A percentile compares a stretch with the other conserved stretches of the same genome.
phyloP scores from a whole-genome alignment of 2,888 invertebrate species.

The Polietes domitor region DNA sequence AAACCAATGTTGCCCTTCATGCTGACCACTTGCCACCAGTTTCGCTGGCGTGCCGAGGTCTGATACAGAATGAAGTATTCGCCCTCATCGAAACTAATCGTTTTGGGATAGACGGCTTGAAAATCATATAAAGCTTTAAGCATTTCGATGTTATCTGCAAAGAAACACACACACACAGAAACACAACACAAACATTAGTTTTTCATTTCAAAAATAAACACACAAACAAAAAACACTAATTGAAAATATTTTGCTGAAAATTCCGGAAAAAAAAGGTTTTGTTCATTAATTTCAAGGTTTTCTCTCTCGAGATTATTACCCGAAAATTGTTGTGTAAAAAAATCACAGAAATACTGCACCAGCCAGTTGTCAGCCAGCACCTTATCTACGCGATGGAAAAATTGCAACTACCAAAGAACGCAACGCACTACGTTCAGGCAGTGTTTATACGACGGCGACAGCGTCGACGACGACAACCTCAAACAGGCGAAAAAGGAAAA shows the following conservation, averaged over 20 bases:
- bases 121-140: constrained; percentile 92
- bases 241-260: not conserved
- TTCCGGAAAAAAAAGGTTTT: not conserved
- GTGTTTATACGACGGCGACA: constrained; percentile 33
- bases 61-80: constrained; percentile 91
- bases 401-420: constrained; percentile 60
- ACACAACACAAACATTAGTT: not conserved
- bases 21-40: constrained; percentile 95
- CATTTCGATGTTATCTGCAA: constrained; percentile 89
- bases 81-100: constrained; percentile 89
- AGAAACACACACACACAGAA: constrained; percentile 28
- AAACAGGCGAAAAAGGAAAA: constrained; percentile 49
- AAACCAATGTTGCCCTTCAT: constrained; percentile 91
- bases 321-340: constrained; percentile 19
- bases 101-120: constrained; percentile 91
- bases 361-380: constrained; percentile 33
- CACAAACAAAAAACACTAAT: not conserved
- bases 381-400: constrained; percentile 64
- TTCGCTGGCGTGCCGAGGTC: constrained; percentile 87
- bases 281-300: constrained; percentile 47
- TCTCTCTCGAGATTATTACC: constrained; percentile 8
- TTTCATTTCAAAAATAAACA: too few species aligned
- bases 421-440: not conserved
- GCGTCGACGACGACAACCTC: too few species aligned
- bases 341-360: constrained; percentile 28